Percentiles rank a stretch among this genome's conserved stretches.
phyloP scores from a whole-genome alignment of 2,113 vertebrate species.

The Lipotes vexillifer region DNA sequence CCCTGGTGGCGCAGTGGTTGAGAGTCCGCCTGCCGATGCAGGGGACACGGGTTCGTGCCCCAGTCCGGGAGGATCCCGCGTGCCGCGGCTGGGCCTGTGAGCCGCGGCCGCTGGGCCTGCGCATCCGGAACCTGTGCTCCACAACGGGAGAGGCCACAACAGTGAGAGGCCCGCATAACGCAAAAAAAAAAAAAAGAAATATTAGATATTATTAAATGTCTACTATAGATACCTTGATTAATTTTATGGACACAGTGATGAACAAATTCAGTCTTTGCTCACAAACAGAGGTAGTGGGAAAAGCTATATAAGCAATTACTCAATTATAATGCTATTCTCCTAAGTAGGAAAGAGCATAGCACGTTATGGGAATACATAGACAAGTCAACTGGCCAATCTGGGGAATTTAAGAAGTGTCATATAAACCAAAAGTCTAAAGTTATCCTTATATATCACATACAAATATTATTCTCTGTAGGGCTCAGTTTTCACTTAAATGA shows the following conservation, averaged over 20 bases:
- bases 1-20: no score
- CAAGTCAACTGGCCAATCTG: background rate
- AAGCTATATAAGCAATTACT: background rate
- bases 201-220: background rate
- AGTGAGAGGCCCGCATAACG: no score
- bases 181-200: background rate
- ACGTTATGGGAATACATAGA: background rate
- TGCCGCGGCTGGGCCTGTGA: no score
- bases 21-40: no score
- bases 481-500: background rate
- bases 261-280: background rate
- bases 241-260: background rate
- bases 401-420: background rate
- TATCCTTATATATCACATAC: background rate
- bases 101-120: no score
- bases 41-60: no score
- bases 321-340: background rate
- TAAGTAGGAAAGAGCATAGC: background rate
- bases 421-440: background rate
- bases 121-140: no score
- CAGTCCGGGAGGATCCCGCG: no score
- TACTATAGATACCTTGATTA: background rate
- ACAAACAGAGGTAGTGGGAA: background rate
- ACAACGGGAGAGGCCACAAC: no score
- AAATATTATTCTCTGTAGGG: background rate